phyloP scores from a whole-genome alignment of 2,888 invertebrate genomes.

The Melanostoma scalare region DNA sequence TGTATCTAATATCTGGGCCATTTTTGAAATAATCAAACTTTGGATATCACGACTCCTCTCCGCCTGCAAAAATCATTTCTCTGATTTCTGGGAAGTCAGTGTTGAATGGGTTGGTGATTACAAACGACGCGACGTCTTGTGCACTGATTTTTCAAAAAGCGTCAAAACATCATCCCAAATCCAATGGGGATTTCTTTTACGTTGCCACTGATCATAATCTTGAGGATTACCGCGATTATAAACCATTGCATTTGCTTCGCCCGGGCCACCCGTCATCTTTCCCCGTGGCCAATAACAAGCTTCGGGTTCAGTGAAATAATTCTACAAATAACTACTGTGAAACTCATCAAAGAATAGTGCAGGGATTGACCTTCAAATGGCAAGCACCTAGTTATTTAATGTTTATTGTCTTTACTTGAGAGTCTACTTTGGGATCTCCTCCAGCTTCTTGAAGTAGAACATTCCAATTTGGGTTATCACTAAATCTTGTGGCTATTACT shows the following conservation, averaged over 20 bases:
- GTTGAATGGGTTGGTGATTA: slow-evolving; percentile 78
- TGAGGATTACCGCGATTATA: slow-evolving; percentile 84
- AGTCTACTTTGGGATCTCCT: slow-evolving; percentile 75
- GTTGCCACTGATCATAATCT: slow-evolving; percentile 84
- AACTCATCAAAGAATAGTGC: slow-evolving; percentile 63
- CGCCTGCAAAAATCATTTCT: slow-evolving; percentile 86
- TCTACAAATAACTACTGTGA: slow-evolving; percentile 75
- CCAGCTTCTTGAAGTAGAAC: slow-evolving; percentile 75
- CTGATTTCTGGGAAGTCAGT: slow-evolving; percentile 79
- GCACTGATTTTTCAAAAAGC: slow-evolving; percentile 83
- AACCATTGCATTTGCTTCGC: slow-evolving; percentile 85
- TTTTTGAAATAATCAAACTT: slow-evolving; percentile 86
- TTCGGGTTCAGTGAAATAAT: slow-evolving; percentile 77
- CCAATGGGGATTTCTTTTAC: slow-evolving; percentile 84
- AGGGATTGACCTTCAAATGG: slow-evolving; percentile 76
- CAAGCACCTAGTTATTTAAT: background rate
- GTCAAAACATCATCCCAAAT: slow-evolving; percentile 82
- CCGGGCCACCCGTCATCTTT: slow-evolving; percentile 85
- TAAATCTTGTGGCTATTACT: slow-evolving; percentile 75
- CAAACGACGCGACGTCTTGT: slow-evolving; percentile 82
- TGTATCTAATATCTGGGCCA: slow-evolving; percentile 83
- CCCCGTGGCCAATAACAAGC: slow-evolving; percentile 85
- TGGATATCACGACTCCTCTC: slow-evolving; percentile 86
- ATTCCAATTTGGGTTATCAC: slow-evolving; percentile 75
- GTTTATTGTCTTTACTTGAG: slow-evolving; percentile 64